phyloP scores from a whole-genome alignment of 2,797 vertebrate genomes.

The Picus viridis region DNA sequence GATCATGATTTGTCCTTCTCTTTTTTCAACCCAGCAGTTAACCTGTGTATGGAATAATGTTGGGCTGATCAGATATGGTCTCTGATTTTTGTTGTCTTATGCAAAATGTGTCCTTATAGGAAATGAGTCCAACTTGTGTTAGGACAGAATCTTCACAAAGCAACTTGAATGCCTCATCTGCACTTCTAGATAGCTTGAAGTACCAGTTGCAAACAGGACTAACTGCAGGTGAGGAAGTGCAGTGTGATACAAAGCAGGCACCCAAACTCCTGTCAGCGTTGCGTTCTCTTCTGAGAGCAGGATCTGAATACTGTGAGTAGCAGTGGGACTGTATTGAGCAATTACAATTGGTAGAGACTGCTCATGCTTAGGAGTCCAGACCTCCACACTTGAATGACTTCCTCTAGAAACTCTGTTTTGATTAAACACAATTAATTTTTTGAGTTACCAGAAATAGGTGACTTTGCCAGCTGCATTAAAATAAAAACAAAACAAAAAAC shows the following conservation, averaged over 20 bases:
- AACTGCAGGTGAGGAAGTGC: neutral
- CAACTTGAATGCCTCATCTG: neutral
- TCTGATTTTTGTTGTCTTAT: neutral
- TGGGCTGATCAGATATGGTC: neutral
- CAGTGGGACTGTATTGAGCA: neutral
- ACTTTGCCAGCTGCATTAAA: neutral
- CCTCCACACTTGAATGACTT: neutral
- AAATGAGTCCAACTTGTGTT: neutral
- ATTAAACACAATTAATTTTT: neutral
- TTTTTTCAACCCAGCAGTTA: neutral
- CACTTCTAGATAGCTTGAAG: neutral
- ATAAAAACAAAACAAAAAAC: neutral
- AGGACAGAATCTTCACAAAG: neutral
- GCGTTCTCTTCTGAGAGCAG: neutral
- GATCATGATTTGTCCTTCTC: neutral
- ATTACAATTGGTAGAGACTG: neutral
- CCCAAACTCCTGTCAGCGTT: neutral
- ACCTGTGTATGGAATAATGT: neutral
- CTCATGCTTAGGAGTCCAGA: neutral
- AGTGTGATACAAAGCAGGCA: neutral
- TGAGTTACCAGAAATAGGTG: neutral
- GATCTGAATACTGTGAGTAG: neutral
- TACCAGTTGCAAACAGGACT: neutral
- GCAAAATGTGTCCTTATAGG: neutral
- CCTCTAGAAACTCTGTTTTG: fast-evolving